Evolutionary conservation across 2,797 vertebrate species (phyloP).

Genomic region (Pelobates cultripes): DNA sequence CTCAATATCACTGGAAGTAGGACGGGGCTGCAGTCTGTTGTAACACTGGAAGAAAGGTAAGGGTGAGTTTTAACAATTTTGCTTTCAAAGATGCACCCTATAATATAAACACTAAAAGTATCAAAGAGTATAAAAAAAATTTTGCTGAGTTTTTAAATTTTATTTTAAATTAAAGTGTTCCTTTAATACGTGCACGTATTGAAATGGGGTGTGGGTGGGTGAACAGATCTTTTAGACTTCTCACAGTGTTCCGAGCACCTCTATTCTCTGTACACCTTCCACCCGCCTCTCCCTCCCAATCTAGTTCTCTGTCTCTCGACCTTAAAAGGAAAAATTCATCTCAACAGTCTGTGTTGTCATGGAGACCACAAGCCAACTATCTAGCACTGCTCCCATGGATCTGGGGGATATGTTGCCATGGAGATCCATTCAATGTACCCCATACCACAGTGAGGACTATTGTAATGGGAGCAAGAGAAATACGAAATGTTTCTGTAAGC

Average conservation of each 20-base stretch:
- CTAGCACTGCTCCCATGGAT: conserved; percentile 47
- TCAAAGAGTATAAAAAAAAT: too few species aligned
- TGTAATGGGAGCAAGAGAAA: conserved; percentile 43
- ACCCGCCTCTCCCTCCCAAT: conserved; percentile 23
- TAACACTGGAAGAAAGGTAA: too few species aligned
- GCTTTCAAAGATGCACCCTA: too few species aligned
- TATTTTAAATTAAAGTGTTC: too few species aligned
- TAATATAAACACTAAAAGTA: too few species aligned
- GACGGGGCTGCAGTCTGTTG: too few species aligned
- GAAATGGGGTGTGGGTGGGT: neutral
- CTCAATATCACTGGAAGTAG: too few species aligned
- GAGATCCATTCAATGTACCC: conserved; percentile 45
- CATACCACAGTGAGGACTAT: conserved; percentile 49
- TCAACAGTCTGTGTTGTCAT: conserved; percentile 49
- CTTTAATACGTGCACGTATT: too few species aligned
- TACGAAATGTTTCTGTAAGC: conserved; percentile 42
- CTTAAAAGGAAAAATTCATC: conserved; percentile 56
- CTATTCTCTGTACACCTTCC: conserved; percentile 33
- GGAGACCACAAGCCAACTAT: conserved; percentile 48
- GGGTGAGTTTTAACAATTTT: too few species aligned
- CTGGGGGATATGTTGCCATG: conserved; percentile 53
- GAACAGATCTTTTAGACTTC: conserved; percentile 9
- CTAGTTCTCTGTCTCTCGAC: conserved; percentile 36
- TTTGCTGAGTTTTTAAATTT: too few species aligned
- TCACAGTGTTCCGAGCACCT: conserved; percentile 24